These are phyloP conservation scores for Nymphalis io DNA, from an alignment of 1,140 invertebrate genomes.

Conservation along the genomic window DNA sequence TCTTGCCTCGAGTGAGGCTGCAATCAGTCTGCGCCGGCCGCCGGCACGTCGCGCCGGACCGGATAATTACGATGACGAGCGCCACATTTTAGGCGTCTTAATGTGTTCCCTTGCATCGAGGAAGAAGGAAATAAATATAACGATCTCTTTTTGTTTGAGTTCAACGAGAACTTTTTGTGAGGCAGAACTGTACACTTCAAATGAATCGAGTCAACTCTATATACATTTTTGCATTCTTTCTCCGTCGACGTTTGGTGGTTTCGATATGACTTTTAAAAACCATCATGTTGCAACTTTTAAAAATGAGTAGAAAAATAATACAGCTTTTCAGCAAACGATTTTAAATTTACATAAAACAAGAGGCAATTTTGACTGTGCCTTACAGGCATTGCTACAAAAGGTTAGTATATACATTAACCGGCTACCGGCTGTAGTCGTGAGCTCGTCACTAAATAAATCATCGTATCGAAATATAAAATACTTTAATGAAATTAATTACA, in stretches of 20 bases:
- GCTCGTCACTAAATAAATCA: too few species aligned
- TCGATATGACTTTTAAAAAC: too few species aligned
- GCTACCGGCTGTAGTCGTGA: too few species aligned
- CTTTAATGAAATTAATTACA: background rate
- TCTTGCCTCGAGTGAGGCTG: background rate
- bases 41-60: conserved; percentile 2
- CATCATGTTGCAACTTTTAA: too few species aligned
- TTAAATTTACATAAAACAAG: too few species aligned
- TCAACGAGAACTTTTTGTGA: conserved; percentile 1
- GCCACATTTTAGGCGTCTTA: conserved; percentile 30
- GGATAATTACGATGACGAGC: conserved; percentile 28
- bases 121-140: conserved; percentile 8
- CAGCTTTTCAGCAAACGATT: too few species aligned
- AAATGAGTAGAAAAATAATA: too few species aligned
- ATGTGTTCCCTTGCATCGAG: conserved; percentile 11
- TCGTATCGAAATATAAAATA: background rate
- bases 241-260: background rate
- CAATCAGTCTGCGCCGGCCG: conserved; percentile 1
- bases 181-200: too few species aligned
- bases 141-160: conserved; percentile 7
- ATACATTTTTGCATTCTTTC: background rate
- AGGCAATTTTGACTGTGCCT: too few species aligned
- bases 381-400: too few species aligned
- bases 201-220: background rate
- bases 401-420: too few species aligned